Conservation (phyloP, 2,797 vertebrate species). For the Pyrocephalus nanus region DNA sequence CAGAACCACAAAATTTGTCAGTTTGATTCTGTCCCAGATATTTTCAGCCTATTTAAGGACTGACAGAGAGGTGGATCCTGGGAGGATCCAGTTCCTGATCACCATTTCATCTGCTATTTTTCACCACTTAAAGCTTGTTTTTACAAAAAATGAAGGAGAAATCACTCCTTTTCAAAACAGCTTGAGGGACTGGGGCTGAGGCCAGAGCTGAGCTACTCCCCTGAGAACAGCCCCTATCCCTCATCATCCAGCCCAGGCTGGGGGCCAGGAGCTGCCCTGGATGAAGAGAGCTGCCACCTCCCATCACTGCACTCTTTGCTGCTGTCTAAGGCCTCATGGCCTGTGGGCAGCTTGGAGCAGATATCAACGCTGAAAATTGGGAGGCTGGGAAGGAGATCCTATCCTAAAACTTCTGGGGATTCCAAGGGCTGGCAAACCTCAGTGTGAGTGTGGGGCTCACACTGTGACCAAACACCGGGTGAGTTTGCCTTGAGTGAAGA, state of each 20-base stretch:
- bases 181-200: accelerated
- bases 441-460: neutral
- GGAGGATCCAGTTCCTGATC: neutral
- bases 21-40: neutral
- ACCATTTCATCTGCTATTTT: neutral
- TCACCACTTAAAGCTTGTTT: neutral
- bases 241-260: neutral
- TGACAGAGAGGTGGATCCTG: neutral
- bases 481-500: neutral
- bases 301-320: neutral
- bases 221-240: neutral
- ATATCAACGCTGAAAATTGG: neutral
- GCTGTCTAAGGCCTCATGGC: neutral
- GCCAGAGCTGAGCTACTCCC: neutral
- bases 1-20: neutral
- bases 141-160: neutral
- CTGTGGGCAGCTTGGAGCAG: neutral
- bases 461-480: neutral
- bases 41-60: neutral
- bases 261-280: neutral
- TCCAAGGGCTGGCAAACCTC: neutral
- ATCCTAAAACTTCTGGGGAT: neutral
- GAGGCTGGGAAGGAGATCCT: slow-evolving; percentile 7
- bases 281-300: neutral
- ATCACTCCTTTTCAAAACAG: neutral